Base-by-base conservation (phyloP, 2,797 vertebrate species). In the Mus spretus region DNA sequence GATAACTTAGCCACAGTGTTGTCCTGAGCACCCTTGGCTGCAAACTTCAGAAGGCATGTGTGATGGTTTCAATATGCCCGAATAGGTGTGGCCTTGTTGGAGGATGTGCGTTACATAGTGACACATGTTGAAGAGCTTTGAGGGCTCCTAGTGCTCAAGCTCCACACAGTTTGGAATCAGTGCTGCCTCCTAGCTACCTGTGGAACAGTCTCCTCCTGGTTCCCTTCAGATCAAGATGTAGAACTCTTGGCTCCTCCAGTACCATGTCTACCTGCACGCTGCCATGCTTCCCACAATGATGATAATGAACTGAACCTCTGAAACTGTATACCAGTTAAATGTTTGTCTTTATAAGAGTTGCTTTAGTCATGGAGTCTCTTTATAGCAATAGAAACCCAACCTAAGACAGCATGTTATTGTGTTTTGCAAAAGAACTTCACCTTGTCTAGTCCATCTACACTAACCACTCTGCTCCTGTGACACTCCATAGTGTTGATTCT, bases 391-490 rank as follows among this genome's bases (percentile, higher is more conserved):
- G 67, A n/a, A 70, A 70, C 67, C 15, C 67, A n/a, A 70, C 67
- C 67, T 70, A 70, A 70, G 67, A 19, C 67, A 67, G 65, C 28
- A 85, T 57, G 34, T 37, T 50, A 85, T 40, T 63, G 1, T 47
- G 82, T 59, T 63, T 93, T 26, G 91, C 77, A 96, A 90, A 83
- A 53, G 65, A 22, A 80, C 57, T 67, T 89, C 90, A 63, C 24
- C 77, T 89, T 89, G 84, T 72, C 22, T 85, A 59, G 37, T 31
- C 92, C 95, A 47, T 9, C 50, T 55, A 28, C 19, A 28, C 75
- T 89, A 37, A 26, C 50, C 86, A 94, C 44, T 86, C 20, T 74
- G 26, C 88, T 91, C 28, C 93, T 57, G 17, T 93, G 53, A 90
- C n/a, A 88, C 47, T 86, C 34, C 26, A 70, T 10, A 93, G 34